Base-by-base conservation (phyloP, 2,888 invertebrate genomes). In the Acleris sparsana region DNA sequence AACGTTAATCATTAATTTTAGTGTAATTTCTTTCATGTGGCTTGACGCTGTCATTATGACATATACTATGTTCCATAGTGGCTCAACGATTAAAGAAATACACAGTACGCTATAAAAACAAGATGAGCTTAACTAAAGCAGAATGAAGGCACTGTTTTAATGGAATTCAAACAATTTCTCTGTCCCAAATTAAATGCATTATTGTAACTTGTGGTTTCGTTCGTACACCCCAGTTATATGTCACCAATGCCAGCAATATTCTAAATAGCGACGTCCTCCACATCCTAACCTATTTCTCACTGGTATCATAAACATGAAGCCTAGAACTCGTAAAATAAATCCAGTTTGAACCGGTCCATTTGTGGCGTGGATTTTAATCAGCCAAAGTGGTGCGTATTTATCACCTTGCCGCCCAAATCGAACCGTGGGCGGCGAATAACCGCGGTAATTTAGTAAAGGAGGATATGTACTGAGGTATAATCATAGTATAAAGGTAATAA, bases 311-410 rank as follows among this genome's bases (percentile, higher is more conserved):
- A 65, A 65, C 60, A 65, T 60, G 58, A 39, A 46, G 46, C 43
- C 49, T 39, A 46, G 20, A 18, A 11, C 56, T 60, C 64, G 60
- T 65, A 65, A 65, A 65, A 55, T 59, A 63, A 63, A 58, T 53
- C 63, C 53, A 22, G 48, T 7, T 25, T 46, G 52, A 53, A 53
- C 64, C 46, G 48, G 60, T 39, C 43, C 65, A 22, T 61, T 66
- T 56, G 61, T 33, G 63, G 74, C 76, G 79, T 75, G 80, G 79
- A 78, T 84, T 89, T 86, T 87, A 88, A 89, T 89, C 86, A 79
- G 73, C 76, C 80, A 84, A 87, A 89, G 87, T 87, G 89, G 81
- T 78, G 78, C 77, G 82, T 86, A 84, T 88, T 86, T 88, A 88
- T 87, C 82, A 82, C 83, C 83, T 80, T 82, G 80, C 79, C 71